These are phyloP conservation scores for Conops quadrifasciatus DNA, from an alignment of 2,888 invertebrate genomes.

Conservation along the genomic window DNA sequence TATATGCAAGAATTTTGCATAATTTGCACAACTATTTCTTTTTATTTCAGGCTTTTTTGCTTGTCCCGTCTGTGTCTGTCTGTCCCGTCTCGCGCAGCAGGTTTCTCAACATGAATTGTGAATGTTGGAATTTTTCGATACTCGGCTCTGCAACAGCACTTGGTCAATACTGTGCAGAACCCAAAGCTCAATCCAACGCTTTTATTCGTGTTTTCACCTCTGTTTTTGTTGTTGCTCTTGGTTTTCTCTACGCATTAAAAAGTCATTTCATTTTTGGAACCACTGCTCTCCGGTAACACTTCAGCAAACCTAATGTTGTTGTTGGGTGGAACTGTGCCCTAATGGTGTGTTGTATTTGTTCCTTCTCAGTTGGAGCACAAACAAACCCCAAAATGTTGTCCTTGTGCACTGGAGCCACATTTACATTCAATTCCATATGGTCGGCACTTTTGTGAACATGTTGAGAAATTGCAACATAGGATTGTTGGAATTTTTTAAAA, in stretches of 20 bases:
- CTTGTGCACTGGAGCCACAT: no score
- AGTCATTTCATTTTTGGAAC: slow-evolving; percentile 20
- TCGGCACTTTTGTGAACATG: no score
- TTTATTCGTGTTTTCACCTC: slow-evolving; percentile 18
- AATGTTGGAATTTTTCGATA: slow-evolving; percentile 19
- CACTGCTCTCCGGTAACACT: no score
- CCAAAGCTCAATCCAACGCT: slow-evolving; percentile 6
- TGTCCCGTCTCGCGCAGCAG: slow-evolving; percentile 26
- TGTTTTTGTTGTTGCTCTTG: no score
- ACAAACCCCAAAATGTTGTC: no score
- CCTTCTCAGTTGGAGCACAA: background rate
- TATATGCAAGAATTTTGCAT: slow-evolving; percentile 26
- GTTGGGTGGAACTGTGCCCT: no score
- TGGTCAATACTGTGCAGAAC: slow-evolving; percentile 14
- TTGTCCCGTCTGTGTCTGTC: slow-evolving; percentile 30
- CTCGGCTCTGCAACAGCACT: background rate
- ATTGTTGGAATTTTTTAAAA: no score
- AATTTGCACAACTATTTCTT: slow-evolving; percentile 9
- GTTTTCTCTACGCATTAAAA: slow-evolving; percentile 44
- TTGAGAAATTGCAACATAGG: no score
- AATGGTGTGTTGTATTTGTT: no score
- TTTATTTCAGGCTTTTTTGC: slow-evolving; percentile 14
- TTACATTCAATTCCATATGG: no score
- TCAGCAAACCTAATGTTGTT: no score
- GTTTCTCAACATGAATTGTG: slow-evolving; percentile 28